Base-by-base conservation (phyloP, 2,113 vertebrate species). In the Sterrhoptilus dennistouni region DNA sequence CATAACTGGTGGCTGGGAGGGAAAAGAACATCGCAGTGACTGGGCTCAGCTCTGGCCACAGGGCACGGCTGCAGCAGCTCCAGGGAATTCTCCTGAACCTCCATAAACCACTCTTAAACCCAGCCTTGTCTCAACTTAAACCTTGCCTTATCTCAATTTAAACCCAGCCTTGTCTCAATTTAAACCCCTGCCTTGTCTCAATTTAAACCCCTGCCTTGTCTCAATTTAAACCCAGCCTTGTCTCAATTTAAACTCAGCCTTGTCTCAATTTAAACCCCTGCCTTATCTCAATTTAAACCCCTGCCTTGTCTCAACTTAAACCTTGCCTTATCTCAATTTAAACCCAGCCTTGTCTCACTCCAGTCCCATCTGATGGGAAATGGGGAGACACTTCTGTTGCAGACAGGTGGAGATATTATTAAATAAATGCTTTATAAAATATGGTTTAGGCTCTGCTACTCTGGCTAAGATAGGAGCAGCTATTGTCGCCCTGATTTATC, bases 151-250 rank as follows among this genome's bases (percentile, higher is more conserved):
- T 22, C 45, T 47, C 45, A 22, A 18, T 5, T 47, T 47, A 47
- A 47, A 47, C 11, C 45, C 44, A 9, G 44, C 44, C 18, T 45
- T 45, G 44, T 20, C 44, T 45, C 44, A 20, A 8, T 8, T 19
- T 44, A 19, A 44, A 44, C 44, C 45, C 44, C 2, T n/a, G 45
- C 86, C 79, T 12, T 0, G 3, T 8, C 54, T 22, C 20, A 0
- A 17, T 17, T 47, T 4, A 11, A 36, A 44, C 42, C 44, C 44
- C 2, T 38, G 45, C 86, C 79, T 12, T 0, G 2, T 8, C 56
- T 22, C 17, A 0, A 19, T 17, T 47, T 4, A 11, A 36, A 24
- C 0, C 7, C 17, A 8, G 44, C 44, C 44, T 45, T 45, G 19
- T 45, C 44, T 45, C 19, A 20, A 20, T 4, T 44, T 44, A 44